Evolutionary conservation across 2,113 vertebrate species (phyloP), one percentile per base, ranked within the genome.

Genomic region (Rhinopithecus roxellana): DNA sequence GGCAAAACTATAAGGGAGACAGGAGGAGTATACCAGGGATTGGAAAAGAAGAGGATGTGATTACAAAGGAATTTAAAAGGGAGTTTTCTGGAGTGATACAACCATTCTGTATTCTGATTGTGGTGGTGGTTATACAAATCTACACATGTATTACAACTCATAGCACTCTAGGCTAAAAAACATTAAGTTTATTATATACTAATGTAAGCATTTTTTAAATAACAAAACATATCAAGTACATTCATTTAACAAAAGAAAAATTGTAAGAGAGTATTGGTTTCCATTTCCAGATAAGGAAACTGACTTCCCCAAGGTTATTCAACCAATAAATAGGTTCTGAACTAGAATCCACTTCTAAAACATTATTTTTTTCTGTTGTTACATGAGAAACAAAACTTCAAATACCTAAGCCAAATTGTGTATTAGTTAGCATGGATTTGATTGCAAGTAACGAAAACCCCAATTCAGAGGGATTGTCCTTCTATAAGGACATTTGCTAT

Each of bases 201-300:
- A 80, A 85, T 43, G 50, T 74, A n/a, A 86, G 57, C 35, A 38
- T 69, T 43, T 57, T 38, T 45, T 20, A 57, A 90, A 93, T 32
- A 90, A 75, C 8, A 91, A 81, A 87, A 50, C 8, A 35, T 57
- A 69, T 50, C 1, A 95, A 82, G 50, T 84, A 78, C 1, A 43
- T 82, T 92, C n/a, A 91, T 93, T 88, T 89, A 81, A 95, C 25
- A 79, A 80, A 85, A 85, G 2, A 38, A 23, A 77, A 88, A n/a
- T 32, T 1, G 57, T 78, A 23, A 6, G 5, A 75, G 32, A 48
- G 22, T 77, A 69, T 75, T 85, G 67, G 30, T 78, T 94, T 94
- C n/a, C 55, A 86, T 38, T 94, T 72, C 18, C 69, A 67, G 55
- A 45, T 93, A 61, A 93, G 14, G 77, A 90, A 93, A 87, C 48